Base-by-base conservation (phyloP, 2,797 vertebrate genomes). In the Tauraco hartlaubi region DNA sequence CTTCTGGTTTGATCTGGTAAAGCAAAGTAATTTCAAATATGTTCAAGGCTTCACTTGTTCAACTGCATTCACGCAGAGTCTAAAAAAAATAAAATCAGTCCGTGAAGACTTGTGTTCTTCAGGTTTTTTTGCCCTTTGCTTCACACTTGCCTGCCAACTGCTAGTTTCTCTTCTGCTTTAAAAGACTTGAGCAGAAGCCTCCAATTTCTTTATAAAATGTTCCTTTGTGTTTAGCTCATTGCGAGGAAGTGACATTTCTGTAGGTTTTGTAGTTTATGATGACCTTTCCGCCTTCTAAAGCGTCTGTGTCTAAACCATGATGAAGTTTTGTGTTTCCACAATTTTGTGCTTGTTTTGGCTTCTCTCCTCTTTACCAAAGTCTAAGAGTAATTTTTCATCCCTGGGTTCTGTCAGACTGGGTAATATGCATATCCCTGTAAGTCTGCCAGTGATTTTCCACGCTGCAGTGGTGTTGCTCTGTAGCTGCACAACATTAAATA, bases 381-480 rank as follows among this genome's bases (percentile, higher is more conserved):
- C 58, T 80, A 51, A 71, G 51, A 83, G 88, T 92, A 85, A 69
- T 88, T 90, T 93, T 96, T 96, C 88, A 84, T 93, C 58, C 79
- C 75, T 85, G 78, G 66, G 46, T 88, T 95, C 76, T 94, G 66
- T 92, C 54, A 58, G 72, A 55, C 21, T 68, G 79, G 46, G 43
- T 94, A 88, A 95, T 94, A 91, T 90, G 85, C 85, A 85, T 95
- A 95, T 80, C 85, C n/a, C 68, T 95, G 82, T 92, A 88, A 88
- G 51, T 64, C 89, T 94, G 93, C 76, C 92, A 93, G 85, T 58
- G 92, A 93, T 95, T 95, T 95, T 96, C 82, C 90, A 92, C 1
- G 1, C 92, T 93, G 82, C 73, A 88, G 72, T 88, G 43, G 58
- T 85, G 54, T 75, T 92, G 54, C 51, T 95, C 64, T 85, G 72